Evolutionary conservation across 2,113 vertebrate species (phyloP), one percentile per base, ranked within the genome.

Genomic region (Seriola aureovittata): DNA sequence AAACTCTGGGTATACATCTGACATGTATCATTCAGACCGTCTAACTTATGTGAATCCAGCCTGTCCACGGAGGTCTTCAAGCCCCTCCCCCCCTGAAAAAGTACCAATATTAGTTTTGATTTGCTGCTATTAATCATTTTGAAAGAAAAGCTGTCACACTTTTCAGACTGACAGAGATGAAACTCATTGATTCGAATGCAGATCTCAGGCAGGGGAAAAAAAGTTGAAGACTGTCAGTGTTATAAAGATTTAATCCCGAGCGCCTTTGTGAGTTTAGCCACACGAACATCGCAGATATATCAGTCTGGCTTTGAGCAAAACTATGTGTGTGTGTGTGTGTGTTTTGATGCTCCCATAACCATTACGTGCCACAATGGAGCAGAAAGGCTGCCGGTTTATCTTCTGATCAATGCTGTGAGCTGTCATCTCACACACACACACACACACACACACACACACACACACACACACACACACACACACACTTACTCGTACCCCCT

Each of bases 341-440:
- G 58, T 96, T 93, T 95, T 96, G 96, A 96, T 96, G 96, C 96
- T 96, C 96, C 96, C 94, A 95, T 95, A 96, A 95, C 96, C 95
- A 97, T 96, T 97, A 96, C 95, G 95, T 94, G 95, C 95, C 96
- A 97, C 96, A 96, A 96, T 94, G 96, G 96, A 96, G 96, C 95
- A 94, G 95, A 96, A 94, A 95, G 95, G 93, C 96, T 96, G 96
- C 95, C 92, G 96, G 96, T 95, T 95, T 94, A 96, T 96, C 96
- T 97, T 95, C 96, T 97, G 96, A 97, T 97, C 96, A 96, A 97
- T 96, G 96, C 95, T 95, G 96, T 95, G 94, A 96, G 93, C 97
- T 97, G 83, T 86, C 86, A 88, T 16, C 75, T 64, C 68, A 58
- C 75, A 72, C 68, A 79, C 12, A 52, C 75, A 72, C 68, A 79